phyloP scores from a whole-genome alignment of 2,888 invertebrate species.

The Macroteleia sp. region DNA sequence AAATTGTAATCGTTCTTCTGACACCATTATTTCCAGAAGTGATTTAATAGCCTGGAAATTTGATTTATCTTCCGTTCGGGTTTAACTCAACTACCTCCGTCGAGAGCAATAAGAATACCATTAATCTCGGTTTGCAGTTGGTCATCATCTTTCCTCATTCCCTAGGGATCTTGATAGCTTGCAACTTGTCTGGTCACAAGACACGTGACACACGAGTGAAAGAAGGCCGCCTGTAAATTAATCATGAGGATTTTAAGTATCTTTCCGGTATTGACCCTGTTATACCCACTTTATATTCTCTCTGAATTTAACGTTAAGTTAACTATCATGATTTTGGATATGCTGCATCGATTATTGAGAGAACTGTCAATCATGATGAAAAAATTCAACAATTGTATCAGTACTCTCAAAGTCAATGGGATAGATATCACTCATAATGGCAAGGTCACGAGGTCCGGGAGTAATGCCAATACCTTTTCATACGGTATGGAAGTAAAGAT shows the following conservation, averaged over 20 bases:
- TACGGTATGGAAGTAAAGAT: neutral
- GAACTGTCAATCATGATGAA: conserved; percentile 1
- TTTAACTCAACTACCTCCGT: neutral
- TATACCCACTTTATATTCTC: too few species aligned
- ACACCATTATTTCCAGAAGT: neutral
- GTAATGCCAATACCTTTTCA: conserved; percentile 11
- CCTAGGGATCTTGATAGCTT: neutral
- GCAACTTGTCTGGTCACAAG: neutral
- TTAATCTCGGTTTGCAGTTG: neutral
- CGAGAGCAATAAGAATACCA: conserved; percentile 3
- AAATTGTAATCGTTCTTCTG: neutral
- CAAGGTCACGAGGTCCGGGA: conserved; percentile 4
- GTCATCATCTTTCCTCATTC: neutral
- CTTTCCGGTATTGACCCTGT: too few species aligned
- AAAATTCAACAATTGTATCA: too few species aligned
- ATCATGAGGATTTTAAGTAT: too few species aligned
- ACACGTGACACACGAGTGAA: too few species aligned
- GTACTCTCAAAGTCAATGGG: neutral
- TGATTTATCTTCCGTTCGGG: neutral
- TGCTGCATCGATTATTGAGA: neutral
- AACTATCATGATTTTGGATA: conserved; percentile 2
- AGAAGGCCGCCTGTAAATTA: too few species aligned
- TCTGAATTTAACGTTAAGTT: too few species aligned
- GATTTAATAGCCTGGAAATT: neutral
- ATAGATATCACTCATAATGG: conserved; percentile 13